Conservation (phyloP, 2,888 invertebrate genomes). For the Melanchra persicariae region DNA sequence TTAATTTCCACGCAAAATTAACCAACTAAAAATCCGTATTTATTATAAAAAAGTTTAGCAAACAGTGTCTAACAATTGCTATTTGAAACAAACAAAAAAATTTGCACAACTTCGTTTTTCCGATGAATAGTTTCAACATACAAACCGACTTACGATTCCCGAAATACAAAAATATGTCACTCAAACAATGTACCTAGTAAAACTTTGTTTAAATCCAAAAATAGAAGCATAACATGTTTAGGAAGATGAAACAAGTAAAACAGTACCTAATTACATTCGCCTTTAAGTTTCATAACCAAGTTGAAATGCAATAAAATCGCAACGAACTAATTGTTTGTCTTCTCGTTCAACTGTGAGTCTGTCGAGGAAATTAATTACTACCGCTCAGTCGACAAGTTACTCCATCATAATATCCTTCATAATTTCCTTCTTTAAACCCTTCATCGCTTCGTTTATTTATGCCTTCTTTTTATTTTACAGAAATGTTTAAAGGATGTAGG, state of each 20-base stretch:
- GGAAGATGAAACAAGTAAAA: background rate
- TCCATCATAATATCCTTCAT: constrained; percentile 41
- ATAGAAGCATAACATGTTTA: background rate
- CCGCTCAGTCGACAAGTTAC: constrained; percentile 55
- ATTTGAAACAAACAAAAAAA: background rate
- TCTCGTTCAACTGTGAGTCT: constrained; percentile 49
- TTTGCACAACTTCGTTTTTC: background rate
- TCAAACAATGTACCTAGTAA: background rate
- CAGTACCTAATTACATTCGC: constrained; percentile 5
- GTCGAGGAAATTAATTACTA: constrained; percentile 57
- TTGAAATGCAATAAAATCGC: constrained; percentile 43
- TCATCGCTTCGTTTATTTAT: constrained; percentile 1
- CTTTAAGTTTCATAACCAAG: constrained; percentile 29
- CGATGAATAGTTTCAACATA: background rate
- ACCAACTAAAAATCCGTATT: too few species aligned
- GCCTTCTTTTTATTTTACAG: background rate
- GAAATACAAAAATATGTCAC: too few species aligned
- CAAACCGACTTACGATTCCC: background rate
- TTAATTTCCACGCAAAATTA: background rate
- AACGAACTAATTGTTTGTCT: constrained; percentile 61
- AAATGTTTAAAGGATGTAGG: too few species aligned
- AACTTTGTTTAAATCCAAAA: background rate
- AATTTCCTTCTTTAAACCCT: constrained; percentile 24
- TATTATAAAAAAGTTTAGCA: background rate
- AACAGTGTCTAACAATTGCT: too few species aligned